A percentile compares a stretch with the other conserved stretches of the same genome.
phyloP scores from a whole-genome alignment of 1,140 invertebrate genomes.

The Pomacea maculata region DNA sequence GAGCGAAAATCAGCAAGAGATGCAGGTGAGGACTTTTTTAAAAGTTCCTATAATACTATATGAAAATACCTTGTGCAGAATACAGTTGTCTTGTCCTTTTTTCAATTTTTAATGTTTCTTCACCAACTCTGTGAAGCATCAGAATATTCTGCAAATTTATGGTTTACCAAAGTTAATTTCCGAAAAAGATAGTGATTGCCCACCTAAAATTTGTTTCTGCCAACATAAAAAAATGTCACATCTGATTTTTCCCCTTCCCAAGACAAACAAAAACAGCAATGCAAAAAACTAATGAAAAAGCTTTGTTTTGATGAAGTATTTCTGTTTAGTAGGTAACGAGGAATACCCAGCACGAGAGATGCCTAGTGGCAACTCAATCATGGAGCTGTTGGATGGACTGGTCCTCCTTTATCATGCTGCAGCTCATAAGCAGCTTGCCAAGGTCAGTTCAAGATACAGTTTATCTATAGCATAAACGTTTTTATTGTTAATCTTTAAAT shows the following conservation, averaged over 20 bases:
- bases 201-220: neutral
- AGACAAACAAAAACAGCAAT: too few relatives aligned
- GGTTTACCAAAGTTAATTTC: neutral
- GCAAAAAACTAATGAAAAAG: too few relatives aligned
- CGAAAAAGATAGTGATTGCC: neutral
- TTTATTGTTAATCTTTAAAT: too few relatives aligned
- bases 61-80: too few relatives aligned
- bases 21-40: conserved; percentile 16
- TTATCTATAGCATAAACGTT: too few relatives aligned
- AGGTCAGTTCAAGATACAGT: conserved; percentile 65
- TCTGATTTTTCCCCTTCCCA: neutral
- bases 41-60: too few relatives aligned
- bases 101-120: neutral
- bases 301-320: neutral
- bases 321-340: conserved; percentile 16
- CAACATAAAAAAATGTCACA: neutral
- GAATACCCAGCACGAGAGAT: conserved; percentile 51
- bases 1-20: conserved; percentile 27
- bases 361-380: conserved; percentile 59
- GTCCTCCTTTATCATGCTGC: conserved; percentile 76
- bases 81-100: neutral
- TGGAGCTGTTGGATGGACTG: conserved; percentile 75
- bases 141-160: neutral
- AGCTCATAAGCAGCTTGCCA: conserved; percentile 77
- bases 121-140: too few relatives aligned